Evolutionary conservation across 2,113 vertebrate genomes (phyloP).

Genomic region (Porphyrio hochstetteri): DNA sequence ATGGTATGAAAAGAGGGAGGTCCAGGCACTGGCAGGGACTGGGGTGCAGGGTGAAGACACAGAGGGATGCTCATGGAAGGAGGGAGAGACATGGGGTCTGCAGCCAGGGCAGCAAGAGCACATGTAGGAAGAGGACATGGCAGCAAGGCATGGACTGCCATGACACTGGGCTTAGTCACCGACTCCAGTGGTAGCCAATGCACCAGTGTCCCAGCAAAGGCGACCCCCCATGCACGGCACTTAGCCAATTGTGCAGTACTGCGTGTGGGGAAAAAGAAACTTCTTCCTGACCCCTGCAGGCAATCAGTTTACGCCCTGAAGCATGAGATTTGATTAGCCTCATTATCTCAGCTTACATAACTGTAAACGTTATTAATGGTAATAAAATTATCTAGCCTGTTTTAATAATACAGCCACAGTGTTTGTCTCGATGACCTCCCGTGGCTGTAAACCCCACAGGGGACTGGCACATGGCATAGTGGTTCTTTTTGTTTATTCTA

Average conservation of each 20-base stretch:
- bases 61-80: background rate
- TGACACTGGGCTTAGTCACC: background rate
- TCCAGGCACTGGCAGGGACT: background rate
- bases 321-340: constrained; percentile 76
- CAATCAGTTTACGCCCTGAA: constrained; percentile 71
- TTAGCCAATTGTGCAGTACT: background rate
- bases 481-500: constrained; percentile 52
- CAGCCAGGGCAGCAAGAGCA: background rate
- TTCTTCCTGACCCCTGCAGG: constrained; percentile 67
- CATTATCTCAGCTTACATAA: constrained; percentile 73
- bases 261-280: constrained; percentile 27
- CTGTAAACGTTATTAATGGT: constrained; percentile 72
- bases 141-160: accelerated
- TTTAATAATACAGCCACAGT: constrained; percentile 64
- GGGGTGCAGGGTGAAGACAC: accelerated
- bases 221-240: accelerated
- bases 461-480: background rate
- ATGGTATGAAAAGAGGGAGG: background rate
- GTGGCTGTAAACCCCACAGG: constrained; percentile 46
- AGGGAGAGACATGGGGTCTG: background rate
- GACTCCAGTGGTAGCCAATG: background rate
- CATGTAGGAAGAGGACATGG: background rate
- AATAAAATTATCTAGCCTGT: constrained; percentile 71
- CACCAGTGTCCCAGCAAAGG: background rate
- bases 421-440: constrained; percentile 59